Percentiles rank a stretch among this genome's conserved stretches.
Evolutionary conservation across 2,797 vertebrate genomes (phyloP).

Genomic region (Thripadectes ignobilis): DNA sequence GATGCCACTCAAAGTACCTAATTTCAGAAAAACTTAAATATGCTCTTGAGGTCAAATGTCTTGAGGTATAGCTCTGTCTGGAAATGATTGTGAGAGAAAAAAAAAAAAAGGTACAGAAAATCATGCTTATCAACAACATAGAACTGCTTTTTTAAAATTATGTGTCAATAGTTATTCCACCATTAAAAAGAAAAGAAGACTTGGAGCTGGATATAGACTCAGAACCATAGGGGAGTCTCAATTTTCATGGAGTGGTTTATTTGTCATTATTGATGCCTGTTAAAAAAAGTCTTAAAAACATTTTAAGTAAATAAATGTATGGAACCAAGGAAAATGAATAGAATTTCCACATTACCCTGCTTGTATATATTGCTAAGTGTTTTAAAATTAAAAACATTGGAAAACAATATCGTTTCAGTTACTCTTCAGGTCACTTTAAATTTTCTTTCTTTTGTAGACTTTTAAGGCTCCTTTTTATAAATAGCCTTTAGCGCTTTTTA

Average conservation of each 20-base stretch:
- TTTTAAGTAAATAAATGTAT: background rate
- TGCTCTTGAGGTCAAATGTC: background rate
- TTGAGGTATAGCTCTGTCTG: background rate
- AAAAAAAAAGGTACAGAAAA: background rate
- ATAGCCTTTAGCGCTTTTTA: conserved; percentile 64
- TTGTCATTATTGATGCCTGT: background rate
- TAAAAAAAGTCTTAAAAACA: background rate
- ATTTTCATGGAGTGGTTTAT: background rate
- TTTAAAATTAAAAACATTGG: background rate
- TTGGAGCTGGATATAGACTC: background rate
- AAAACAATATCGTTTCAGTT: background rate
- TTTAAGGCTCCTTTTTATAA: conserved; percentile 51
- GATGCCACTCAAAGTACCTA: background rate
- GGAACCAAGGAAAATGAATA: background rate
- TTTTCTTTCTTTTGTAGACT: conserved; percentile 37
- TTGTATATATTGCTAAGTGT: background rate
- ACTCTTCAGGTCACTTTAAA: conserved; percentile 17
- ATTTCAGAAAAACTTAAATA: background rate
- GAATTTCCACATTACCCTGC: background rate
- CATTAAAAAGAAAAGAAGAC: background rate
- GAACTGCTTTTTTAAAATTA: background rate
- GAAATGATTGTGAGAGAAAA: background rate
- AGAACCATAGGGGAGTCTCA: background rate
- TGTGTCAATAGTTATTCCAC: background rate
- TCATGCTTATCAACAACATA: background rate